Percentiles rank a stretch among this genome's conserved stretches.
Evolutionary conservation across 2,888 invertebrate species (phyloP).

Genomic region (Melanostoma scalare): DNA sequence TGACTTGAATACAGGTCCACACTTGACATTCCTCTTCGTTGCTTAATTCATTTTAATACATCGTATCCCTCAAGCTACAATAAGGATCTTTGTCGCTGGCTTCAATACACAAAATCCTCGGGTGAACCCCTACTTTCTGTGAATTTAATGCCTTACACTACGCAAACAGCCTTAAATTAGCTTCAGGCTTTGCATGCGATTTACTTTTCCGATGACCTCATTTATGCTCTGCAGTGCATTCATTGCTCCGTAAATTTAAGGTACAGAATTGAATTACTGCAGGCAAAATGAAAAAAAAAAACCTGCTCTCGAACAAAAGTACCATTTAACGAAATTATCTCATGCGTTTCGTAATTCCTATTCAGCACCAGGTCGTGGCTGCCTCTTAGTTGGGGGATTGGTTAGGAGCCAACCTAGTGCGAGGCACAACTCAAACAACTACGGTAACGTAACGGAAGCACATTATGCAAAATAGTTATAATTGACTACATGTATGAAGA

Average conservation of each 20-base stretch:
- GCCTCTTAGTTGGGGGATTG: background rate
- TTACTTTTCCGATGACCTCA: conserved; percentile 37
- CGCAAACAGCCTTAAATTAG: background rate
- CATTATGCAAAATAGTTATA: conserved; percentile 63
- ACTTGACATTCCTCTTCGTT: too few relatives aligned
- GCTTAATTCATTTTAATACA: too few relatives aligned
- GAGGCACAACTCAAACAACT: background rate
- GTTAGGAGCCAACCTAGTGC: background rate
- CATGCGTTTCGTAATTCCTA: conserved; percentile 48
- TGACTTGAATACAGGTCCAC: too few relatives aligned
- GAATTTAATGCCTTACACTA: background rate
- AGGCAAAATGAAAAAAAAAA: background rate
- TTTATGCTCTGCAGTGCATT: conserved; percentile 53
- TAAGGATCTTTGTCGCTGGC: too few relatives aligned
- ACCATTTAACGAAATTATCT: conserved; percentile 53
- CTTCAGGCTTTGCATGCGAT: background rate
- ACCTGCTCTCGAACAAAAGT: conserved; percentile 21
- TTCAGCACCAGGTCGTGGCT: conserved; percentile 30
- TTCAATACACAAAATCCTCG: too few relatives aligned
- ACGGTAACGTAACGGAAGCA: conserved; percentile 39
- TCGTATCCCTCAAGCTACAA: too few relatives aligned
- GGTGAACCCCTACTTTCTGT: background rate
- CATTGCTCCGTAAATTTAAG: conserved; percentile 38
- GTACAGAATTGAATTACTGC: conserved; percentile 47
- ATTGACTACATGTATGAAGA: conserved; percentile 53